Evolutionary conservation across 2,113 vertebrate genomes (phyloP).

Genomic region (Plecturocebus donacophilus): DNA sequence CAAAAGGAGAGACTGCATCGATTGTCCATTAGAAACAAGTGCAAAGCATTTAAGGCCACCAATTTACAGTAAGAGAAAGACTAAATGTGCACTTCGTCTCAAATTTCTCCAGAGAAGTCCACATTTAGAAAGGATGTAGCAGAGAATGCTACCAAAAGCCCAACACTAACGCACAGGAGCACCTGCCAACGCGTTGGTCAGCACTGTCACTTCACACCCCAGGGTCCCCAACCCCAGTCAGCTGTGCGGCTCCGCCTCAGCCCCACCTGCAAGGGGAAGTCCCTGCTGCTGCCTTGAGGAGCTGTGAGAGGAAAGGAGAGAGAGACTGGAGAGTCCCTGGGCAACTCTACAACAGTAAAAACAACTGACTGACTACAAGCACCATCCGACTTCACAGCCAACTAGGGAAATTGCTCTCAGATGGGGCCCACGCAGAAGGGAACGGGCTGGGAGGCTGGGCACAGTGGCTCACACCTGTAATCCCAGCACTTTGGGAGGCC

Average conservation of each 20-base stretch:
- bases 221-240: not conserved
- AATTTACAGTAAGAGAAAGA: not conserved
- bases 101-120: not conserved
- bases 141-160: not conserved
- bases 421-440: too few species aligned
- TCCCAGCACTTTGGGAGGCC: too few species aligned
- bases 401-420: not conserved
- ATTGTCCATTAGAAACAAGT: not conserved
- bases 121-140: not conserved
- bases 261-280: rapidly evolving
- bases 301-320: rapidly evolving
- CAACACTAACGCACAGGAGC: not conserved
- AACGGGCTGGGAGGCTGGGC: too few species aligned
- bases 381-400: not conserved
- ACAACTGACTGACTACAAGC: not conserved
- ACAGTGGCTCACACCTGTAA: too few species aligned
- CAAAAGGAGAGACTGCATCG: not conserved
- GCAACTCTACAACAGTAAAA: not conserved
- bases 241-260: too few species aligned
- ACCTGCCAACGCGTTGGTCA: rapidly evolving
- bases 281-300: not conserved
- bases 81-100: not conserved
- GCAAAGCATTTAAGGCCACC: not conserved
- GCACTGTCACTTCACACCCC: not conserved
- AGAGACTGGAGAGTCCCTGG: too few species aligned